These are phyloP conservation scores for Pachyuromys duprasi DNA, from an alignment of 2,797 vertebrate species.

Conservation along the genomic window DNA sequence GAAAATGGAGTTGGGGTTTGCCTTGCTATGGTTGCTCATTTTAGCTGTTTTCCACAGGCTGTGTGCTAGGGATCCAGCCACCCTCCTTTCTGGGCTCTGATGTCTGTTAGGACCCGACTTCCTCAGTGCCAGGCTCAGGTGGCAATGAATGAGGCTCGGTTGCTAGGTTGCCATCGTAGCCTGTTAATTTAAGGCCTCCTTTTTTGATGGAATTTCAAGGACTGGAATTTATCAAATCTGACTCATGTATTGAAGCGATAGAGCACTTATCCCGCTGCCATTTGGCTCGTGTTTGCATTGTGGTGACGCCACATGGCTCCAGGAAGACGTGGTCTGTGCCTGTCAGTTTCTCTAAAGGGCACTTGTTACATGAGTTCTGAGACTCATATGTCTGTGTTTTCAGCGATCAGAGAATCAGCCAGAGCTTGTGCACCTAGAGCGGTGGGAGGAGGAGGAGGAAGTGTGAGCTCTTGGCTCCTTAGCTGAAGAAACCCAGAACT, in stretches of 20 bases:
- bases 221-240: slow-evolving; percentile 72
- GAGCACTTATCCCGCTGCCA: slow-evolving; percentile 55
- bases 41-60: neutral
- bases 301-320: neutral
- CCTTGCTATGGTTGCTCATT: neutral
- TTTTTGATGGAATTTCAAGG: slow-evolving; percentile 74
- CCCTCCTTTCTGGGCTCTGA: neutral
- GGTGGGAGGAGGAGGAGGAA: neutral
- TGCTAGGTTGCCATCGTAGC: slow-evolving; percentile 63
- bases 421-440: neutral
- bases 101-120: neutral
- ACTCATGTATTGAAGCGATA: slow-evolving; percentile 66
- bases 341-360: slow-evolving; percentile 64
- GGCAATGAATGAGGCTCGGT: slow-evolving; percentile 43
- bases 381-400: slow-evolving; percentile 2
- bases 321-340: slow-evolving; percentile 20
- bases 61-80: neutral
- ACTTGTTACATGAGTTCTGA: slow-evolving; percentile 39
- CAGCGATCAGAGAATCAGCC: slow-evolving; percentile 21
- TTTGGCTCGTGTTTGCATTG: slow-evolving; percentile 46
- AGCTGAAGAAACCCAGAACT: slow-evolving; percentile 29
- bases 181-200: slow-evolving; percentile 71
- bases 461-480: neutral
- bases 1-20: slow-evolving; percentile 4
- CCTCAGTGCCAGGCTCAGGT: slow-evolving; percentile 26